Evolutionary conservation across 2,113 vertebrate genomes (phyloP), one percentile per base, ranked within the genome.

Genomic region (Lota lota): DNA sequence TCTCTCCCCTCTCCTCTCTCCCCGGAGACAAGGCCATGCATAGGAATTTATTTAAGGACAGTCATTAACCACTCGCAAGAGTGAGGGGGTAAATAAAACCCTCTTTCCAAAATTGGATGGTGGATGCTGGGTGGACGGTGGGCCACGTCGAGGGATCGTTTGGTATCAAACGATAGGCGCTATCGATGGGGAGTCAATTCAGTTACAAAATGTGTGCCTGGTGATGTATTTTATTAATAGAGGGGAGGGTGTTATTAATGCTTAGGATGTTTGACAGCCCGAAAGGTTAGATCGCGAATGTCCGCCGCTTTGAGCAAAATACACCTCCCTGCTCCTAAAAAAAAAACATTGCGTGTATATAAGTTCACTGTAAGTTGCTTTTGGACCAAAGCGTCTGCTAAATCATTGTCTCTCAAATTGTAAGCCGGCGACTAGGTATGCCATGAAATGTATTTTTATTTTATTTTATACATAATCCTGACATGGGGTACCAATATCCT

Each of bases 31-130:
- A 6, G 67, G 76, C 64, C 79, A 82, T 65, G 73, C 65, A 36
- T 19, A 83, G 85, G 80, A 81, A 85, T 88, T 87, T 89, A 89
- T 90, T 89, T 87, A 88, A 87, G 80, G 81, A 79, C 73, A 65
- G 68, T 86, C 87, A 88, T 90, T 90, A 88, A 81, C 75, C 60
- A 85, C 77, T 79, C 86, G 82, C 75, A 86, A 80, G 76, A 79
- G 83, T 14, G 40, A 14, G 40, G 40, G 40, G 40, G 28, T 33
- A 33, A 33, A 33, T 33, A 33, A 81, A 81, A 87, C 80, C 72
- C 80, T 81, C 72, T 87, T 79, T 83, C 54, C 75, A 74, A 87
- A 83, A 85, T 80, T 82, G 72, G 77, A 76, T 67, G 75, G 75
- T 81, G 67, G 51, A 56, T 22, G 72, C 66, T 68, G 70, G 65